phyloP scores from a whole-genome alignment of 2,113 vertebrate genomes.

The Anhinga rufa region DNA sequence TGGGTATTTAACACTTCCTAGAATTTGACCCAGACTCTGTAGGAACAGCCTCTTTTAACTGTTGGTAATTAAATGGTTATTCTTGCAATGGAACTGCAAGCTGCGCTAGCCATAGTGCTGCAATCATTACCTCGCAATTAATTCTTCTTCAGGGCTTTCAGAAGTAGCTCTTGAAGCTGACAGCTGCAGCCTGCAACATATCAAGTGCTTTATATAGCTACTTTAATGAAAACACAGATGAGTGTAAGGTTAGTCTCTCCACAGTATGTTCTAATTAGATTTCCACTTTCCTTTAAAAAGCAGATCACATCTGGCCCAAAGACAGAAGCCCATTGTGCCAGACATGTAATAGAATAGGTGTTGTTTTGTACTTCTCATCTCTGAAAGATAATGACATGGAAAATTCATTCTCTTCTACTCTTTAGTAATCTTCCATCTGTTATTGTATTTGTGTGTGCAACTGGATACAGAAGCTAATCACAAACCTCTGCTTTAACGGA shows the following conservation, averaged over 20 bases:
- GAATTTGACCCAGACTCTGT: not conserved
- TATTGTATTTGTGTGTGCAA: not conserved
- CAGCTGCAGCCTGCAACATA: conserved; percentile 17
- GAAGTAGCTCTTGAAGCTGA: not conserved
- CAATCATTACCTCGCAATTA: conserved; percentile 26
- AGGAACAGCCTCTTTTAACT: not conserved
- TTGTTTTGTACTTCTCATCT: not conserved
- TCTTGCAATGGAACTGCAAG: not conserved
- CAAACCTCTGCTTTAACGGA: not conserved
- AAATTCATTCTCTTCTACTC: conserved; percentile 23
- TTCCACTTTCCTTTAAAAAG: conserved; percentile 1
- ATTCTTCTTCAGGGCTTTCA: conserved; percentile 5
- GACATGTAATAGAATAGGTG: not conserved
- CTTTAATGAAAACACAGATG: conserved; percentile 5
- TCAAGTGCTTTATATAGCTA: not conserved
- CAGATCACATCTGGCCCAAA: not conserved
- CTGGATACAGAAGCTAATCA: conserved; percentile 32
- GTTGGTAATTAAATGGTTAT: not conserved
- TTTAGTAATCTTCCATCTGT: conserved; percentile 40
- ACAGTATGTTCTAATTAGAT: conserved; percentile 2
- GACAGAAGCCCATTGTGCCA: not conserved
- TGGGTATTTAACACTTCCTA: not conserved
- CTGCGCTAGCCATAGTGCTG: not conserved
- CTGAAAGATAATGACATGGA: conserved; percentile 17
- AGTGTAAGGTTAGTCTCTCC: conserved; percentile 1